Evolutionary conservation across 2,797 vertebrate species (phyloP).

Genomic region (Liparis tanakae): DNA sequence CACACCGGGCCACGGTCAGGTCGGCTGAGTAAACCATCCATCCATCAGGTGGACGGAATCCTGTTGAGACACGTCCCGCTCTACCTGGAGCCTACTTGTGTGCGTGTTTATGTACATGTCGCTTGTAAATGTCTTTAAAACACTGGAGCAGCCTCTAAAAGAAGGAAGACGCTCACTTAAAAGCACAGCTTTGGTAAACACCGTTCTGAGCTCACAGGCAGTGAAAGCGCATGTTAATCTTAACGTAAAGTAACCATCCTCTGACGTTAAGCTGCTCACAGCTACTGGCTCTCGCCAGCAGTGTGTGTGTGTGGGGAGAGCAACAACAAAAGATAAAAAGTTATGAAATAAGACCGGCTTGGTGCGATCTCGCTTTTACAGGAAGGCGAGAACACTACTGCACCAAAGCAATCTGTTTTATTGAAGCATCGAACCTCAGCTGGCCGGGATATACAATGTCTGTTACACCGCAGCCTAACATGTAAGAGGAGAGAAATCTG

Average conservation of each 20-base stretch:
- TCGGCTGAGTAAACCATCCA: slow-evolving; percentile 61
- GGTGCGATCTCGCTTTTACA: slow-evolving; percentile 11
- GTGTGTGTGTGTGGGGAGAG: background rate
- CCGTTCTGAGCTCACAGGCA: slow-evolving; percentile 19
- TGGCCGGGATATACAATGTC: slow-evolving; percentile 20
- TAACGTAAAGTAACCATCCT: slow-evolving; percentile 15
- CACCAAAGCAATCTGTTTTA: slow-evolving; percentile 47
- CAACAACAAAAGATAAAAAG: background rate
- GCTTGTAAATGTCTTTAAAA: slow-evolving; percentile 31
- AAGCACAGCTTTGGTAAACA: slow-evolving; percentile 37
- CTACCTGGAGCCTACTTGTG: slow-evolving; percentile 23
- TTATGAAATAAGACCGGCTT: slow-evolving; percentile 29
- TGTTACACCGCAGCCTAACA: slow-evolving; percentile 12
- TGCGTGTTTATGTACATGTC: slow-evolving; percentile 17
- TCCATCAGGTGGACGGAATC: slow-evolving; percentile 51
- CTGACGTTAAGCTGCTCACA: slow-evolving; percentile 28
- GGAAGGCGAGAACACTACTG: background rate
- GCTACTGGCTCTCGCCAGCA: slow-evolving; percentile 13
- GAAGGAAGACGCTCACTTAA: slow-evolving; percentile 12
- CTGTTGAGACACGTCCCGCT: slow-evolving; percentile 49
- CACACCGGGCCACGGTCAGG: slow-evolving; percentile 58
- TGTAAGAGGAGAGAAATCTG: slow-evolving; percentile 48
- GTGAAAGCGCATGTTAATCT: slow-evolving; percentile 35
- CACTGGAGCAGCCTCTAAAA: slow-evolving; percentile 21
- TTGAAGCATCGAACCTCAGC: slow-evolving; percentile 36